A percentile compares a stretch with the other conserved stretches of the same genome.
phyloP scores from a whole-genome alignment of 2,797 vertebrate species.

The Trachops cirrhosus region DNA sequence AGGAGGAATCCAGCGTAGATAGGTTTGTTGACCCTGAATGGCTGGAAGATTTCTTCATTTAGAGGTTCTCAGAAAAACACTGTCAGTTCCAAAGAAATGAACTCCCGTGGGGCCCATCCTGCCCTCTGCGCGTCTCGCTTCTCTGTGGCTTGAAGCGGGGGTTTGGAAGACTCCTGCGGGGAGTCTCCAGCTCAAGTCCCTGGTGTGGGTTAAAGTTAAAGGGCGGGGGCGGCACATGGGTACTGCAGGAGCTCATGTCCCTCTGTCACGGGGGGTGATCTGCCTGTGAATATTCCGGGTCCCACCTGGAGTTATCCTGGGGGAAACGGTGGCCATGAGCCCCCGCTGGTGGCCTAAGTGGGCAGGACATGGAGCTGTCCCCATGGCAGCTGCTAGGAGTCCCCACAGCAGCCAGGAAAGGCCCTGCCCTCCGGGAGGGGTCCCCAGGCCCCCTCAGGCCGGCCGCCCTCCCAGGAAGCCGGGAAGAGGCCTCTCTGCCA shows the following conservation, averaged over 20 bases:
- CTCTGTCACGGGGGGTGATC: not conserved
- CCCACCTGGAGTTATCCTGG: not conserved
- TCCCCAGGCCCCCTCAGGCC: not conserved
- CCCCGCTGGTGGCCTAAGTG: not conserved
- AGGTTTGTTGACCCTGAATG: not conserved
- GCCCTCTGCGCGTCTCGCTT: not conserved
- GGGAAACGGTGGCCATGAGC: not conserved
- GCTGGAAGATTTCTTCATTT: not conserved
- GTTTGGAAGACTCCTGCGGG: not conserved
- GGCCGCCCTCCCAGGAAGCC: not conserved
- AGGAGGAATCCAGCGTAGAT: not conserved
- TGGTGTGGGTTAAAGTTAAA: not conserved
- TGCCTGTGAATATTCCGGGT: not conserved
- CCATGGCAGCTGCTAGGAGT: accelerated
- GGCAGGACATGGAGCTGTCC: not conserved
- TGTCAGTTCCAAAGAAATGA: not conserved
- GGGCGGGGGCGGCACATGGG: not conserved
- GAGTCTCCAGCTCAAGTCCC: not conserved
- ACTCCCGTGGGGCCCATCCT: not conserved
- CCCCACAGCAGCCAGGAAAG: too few relatives aligned
- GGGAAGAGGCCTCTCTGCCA: not conserved
- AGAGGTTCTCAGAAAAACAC: not conserved
- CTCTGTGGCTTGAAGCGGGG: not conserved
- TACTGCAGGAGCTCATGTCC: accelerated
- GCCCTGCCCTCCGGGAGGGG: not conserved